Conservation (phyloP, 2,113 vertebrate genomes). For the Xyliphius kryptos region DNA sequence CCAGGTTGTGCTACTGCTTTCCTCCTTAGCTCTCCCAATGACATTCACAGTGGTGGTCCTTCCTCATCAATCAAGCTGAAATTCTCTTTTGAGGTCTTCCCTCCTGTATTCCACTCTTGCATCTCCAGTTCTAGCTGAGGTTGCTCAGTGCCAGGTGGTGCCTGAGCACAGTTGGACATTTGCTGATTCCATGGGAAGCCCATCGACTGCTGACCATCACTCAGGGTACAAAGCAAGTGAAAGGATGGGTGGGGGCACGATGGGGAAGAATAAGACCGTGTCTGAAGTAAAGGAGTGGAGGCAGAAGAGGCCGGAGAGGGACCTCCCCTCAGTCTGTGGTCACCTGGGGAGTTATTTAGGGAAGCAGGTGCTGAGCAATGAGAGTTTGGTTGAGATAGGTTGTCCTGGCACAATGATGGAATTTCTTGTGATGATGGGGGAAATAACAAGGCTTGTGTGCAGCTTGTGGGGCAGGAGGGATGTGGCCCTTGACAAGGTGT, state of each 20-base stretch:
- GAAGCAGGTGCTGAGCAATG: slow-evolving; percentile 62
- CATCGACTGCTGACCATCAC: slow-evolving; percentile 14
- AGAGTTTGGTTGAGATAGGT: slow-evolving; percentile 37
- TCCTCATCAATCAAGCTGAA: slow-evolving; percentile 75
- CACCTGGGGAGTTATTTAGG: slow-evolving; percentile 56
- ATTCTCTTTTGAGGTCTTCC: slow-evolving; percentile 52
- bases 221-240: slow-evolving; percentile 41
- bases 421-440: slow-evolving; percentile 51
- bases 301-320: slow-evolving; percentile 14
- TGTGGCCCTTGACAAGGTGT: slow-evolving; percentile 57
- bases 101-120: slow-evolving; percentile 55
- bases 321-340: slow-evolving; percentile 28
- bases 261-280: neutral
- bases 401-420: slow-evolving; percentile 48
- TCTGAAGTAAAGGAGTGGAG: slow-evolving; percentile 35
- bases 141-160: slow-evolving; percentile 21
- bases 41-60: slow-evolving; percentile 60
- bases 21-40: neutral
- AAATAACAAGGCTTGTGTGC: slow-evolving; percentile 40
- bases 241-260: slow-evolving; percentile 43
- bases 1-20: slow-evolving; percentile 12
- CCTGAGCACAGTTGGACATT: slow-evolving; percentile 29
- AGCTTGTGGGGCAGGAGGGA: slow-evolving; percentile 45
- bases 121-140: slow-evolving; percentile 62
- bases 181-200: slow-evolving; percentile 38